Conservation (phyloP, 2,888 invertebrate species). For the Epistrophella euchroma region DNA sequence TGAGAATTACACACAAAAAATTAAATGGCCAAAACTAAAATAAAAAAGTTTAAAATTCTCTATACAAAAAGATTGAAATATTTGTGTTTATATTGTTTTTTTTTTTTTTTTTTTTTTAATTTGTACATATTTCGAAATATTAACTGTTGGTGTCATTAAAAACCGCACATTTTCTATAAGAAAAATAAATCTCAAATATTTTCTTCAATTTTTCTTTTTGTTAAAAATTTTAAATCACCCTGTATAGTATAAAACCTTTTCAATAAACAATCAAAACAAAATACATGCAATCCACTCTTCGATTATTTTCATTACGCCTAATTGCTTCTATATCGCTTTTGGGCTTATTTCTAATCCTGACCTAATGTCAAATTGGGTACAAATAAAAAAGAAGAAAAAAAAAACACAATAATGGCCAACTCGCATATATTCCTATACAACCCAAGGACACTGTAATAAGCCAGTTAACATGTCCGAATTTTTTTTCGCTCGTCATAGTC, state of each 20-base stretch:
- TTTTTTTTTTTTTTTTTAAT: no score
- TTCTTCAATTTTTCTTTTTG: not conserved
- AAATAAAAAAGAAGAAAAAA: not conserved
- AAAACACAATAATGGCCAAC: slow-evolving; percentile 14
- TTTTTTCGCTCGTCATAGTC: slow-evolving; percentile 32
- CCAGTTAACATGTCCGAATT: slow-evolving; percentile 58
- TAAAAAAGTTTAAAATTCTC: no score
- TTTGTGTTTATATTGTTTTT: no score
- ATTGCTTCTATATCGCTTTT: slow-evolving; percentile 37
- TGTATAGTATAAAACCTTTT: not conserved
- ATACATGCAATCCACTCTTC: not conserved
- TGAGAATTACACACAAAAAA: no score
- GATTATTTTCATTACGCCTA: slow-evolving; percentile 43
- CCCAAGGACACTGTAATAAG: slow-evolving; percentile 57
- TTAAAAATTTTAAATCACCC: not conserved
- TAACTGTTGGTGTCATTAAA: no score
- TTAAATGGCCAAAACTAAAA: no score
- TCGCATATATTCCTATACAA: slow-evolving; percentile 19
- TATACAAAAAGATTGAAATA: no score
- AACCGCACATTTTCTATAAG: not conserved
- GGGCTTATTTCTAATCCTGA: slow-evolving; percentile 39
- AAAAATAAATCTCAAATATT: not conserved
- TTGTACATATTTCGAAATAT: no score
- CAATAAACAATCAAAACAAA: not conserved
- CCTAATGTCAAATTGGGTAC: slow-evolving; percentile 43